Base-by-base conservation (phyloP, 2,797 vertebrate species). In the Lepidocolaptes lacrymiger region DNA sequence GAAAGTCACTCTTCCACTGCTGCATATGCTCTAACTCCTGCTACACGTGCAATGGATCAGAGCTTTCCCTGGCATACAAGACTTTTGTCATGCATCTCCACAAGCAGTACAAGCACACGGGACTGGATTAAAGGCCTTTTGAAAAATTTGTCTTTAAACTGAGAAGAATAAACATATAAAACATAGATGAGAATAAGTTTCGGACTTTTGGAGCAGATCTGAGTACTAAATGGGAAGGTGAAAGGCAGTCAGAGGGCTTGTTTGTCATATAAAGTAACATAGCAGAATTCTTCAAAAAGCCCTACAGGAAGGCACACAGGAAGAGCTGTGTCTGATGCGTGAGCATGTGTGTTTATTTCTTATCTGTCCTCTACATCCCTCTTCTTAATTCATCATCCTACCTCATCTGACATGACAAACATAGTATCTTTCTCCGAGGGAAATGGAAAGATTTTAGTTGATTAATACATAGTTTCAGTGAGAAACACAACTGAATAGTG, bases 311-410 rank as follows among this genome's bases (percentile, higher is more conserved):
- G 66, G 74, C 39, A 64, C 39, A 51, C 46, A 75, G 85, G 80
- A 93, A 94, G 88, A 94, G 66, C 51, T 63, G 36, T 71, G 49
- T 83, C 62, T 91, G 63, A 90, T 89, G 32, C 67, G 49, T 20
- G 22, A 87, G 52, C 71, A 87, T 64, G 86, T 90, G 59, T 76
- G 67, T 93, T 91, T 96, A 59, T 76, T 79, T 78, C 92, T 95
- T 91, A 91, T 69, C 90, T 89, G 6, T 61, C 19, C 32, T 76
- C 61, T 82, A 64, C 75, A 87, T 76, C 41, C 37, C 37, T 75
- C 46, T 72, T 74, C 75, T 76, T 82, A 92, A 87, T 92, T 93
- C 44, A 66, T 90, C n/a, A 32, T 73, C 23, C 32, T 90, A 41
- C 80, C 77, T 95, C 77, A 67, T 90, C 51, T 63, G 77, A 82